These are phyloP conservation scores for Lacanobia wlatinum DNA, from an alignment of 2,888 invertebrate genomes.

Conservation along the genomic window DNA sequence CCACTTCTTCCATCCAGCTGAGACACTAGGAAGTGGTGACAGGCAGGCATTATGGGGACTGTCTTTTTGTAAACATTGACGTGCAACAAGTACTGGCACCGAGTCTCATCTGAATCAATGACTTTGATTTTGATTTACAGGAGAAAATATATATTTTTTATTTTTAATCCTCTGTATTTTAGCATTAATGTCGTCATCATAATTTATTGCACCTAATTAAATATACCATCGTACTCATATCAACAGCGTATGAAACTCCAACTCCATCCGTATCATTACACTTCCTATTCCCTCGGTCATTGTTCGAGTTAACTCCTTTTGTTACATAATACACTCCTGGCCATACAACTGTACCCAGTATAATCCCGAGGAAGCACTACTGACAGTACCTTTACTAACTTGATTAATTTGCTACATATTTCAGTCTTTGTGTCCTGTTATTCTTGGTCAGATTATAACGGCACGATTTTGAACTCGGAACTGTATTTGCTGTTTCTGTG, in stretches of 20 bases:
- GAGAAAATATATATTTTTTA: no score
- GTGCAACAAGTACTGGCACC: no score
- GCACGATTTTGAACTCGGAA: neutral
- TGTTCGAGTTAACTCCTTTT: conserved; percentile 26
- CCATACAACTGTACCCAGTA: neutral
- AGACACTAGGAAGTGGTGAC: no score
- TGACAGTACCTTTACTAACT: conserved; percentile 15
- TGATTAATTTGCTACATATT: conserved; percentile 28
- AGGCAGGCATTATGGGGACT: no score
- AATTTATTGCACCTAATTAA: neutral
- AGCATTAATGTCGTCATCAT: no score
- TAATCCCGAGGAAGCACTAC: conserved; percentile 29
- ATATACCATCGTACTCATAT: neutral
- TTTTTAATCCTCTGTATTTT: no score
- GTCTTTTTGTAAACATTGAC: no score
- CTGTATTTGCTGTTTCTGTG: neutral
- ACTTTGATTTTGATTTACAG: no score
- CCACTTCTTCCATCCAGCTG: no score
- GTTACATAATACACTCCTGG: neutral
- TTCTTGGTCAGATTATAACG: conserved; percentile 6
- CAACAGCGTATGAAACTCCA: neutral
- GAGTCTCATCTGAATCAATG: no score
- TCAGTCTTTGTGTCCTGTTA: conserved; percentile 24
- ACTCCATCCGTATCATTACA: neutral
- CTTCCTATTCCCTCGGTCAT: neutral